phyloP scores from a whole-genome alignment of 2,797 vertebrate species.

The Apogon talboti region DNA sequence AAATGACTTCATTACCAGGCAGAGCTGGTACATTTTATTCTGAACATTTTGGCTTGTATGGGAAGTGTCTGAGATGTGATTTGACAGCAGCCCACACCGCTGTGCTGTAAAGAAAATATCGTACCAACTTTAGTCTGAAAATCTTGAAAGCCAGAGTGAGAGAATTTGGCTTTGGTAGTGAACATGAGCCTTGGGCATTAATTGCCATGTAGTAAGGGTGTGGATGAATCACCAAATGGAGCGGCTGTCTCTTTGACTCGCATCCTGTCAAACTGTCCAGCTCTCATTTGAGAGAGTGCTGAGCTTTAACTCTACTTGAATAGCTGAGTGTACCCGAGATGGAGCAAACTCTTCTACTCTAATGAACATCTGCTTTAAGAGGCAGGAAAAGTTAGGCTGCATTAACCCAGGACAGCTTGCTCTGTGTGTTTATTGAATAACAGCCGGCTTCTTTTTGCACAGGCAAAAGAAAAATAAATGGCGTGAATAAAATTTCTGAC shows the following conservation, averaged over 20 bases:
- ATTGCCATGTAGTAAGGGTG: constrained; percentile 17
- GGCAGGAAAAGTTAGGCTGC: constrained; percentile 14
- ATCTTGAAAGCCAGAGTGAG: background rate
- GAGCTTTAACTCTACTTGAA: constrained; percentile 34
- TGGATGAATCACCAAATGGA: constrained; percentile 39
- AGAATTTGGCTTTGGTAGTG: constrained; percentile 6
- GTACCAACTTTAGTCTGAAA: background rate
- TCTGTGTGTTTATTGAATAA: constrained; percentile 52
- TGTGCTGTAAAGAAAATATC: no score
- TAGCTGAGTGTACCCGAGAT: constrained; percentile 15
- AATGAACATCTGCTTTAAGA: constrained; percentile 48
- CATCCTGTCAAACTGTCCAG: constrained; percentile 29
- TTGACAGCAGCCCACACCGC: background rate
- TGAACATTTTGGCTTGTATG: background rate
- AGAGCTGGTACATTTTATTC: background rate
- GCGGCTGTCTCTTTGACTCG: constrained; percentile 12
- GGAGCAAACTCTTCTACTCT: constrained; percentile 16
- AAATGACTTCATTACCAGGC: background rate
- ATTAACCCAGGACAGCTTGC: constrained; percentile 42
- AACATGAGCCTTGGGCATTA: constrained; percentile 19
- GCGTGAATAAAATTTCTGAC: constrained; percentile 40
- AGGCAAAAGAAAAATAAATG: constrained; percentile 42
- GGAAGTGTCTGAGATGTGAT: background rate
- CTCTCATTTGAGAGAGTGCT: constrained; percentile 12
- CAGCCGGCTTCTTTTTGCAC: constrained; percentile 17